Base-by-base conservation (phyloP, 2,113 vertebrate species). In the Ptilonorhynchus violaceus region DNA sequence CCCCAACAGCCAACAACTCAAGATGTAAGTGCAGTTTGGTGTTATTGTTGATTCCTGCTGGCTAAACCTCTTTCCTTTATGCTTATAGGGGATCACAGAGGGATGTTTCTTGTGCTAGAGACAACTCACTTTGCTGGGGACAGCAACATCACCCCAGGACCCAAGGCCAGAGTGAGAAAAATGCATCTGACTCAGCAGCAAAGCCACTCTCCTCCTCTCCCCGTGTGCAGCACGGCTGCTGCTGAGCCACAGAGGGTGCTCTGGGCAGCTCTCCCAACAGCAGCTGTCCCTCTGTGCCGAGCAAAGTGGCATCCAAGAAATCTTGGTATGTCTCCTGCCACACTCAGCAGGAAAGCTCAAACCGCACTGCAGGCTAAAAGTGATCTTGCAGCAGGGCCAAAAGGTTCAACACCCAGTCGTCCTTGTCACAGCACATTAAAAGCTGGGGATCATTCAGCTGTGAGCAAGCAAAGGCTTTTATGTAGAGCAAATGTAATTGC, bases 401-500 rank as follows among this genome's bases (percentile, higher is more conserved):
- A 89, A 91, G 92, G 52, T 96, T 95, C 85, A 78, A 95, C 85
- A 96, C 79, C 72, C 79, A 84, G 85, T 37, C 41, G 41, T 90
- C 96, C 96, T 96, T 96, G 95, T 97, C 96, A 92, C 1, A 44
- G 85, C 72, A 64, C 55, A 90, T 96, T 95, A 96, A 74, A 93
- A 81, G 60, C 21, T 56, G 82, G n/a, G 47, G 89, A 84, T 88
- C 92, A 72, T n/a, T 95, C 93, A 84, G 72, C 88, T 94, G 72
- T 93, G 96, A 85, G 82, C 35, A 77, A 74, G 76, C 31, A 86
- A 62, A 90, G 68, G 78, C 59, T 93, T 85, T 90, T 81, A 52
- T 86, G 90, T 50, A 68, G 44, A 86, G 85, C 64, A 96, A 88
- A 80, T 47, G 56, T 60, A 55, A 74, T 88, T 85, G 50, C 88